Percentiles rank a stretch among this genome's conserved stretches.
These are phyloP conservation scores for Macroteleia sp. DNA, from an alignment of 2,888 invertebrate genomes.

Conservation along the genomic window DNA sequence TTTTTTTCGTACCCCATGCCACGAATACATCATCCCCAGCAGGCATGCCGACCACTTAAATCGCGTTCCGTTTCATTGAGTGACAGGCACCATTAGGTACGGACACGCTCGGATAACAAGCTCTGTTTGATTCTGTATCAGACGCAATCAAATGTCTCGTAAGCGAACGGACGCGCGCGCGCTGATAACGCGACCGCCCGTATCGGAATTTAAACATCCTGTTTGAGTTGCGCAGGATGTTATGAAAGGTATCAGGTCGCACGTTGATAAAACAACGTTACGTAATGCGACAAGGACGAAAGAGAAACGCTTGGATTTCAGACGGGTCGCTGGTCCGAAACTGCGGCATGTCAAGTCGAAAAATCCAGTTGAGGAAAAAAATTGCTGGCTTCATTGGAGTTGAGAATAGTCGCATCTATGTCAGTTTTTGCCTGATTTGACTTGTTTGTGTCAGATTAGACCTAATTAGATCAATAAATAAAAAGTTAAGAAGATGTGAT, in stretches of 20 bases:
- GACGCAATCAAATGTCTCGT: constrained; percentile 11
- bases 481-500: no score
- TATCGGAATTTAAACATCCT: constrained; percentile 43
- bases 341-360: no score
- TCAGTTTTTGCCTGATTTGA: no score
- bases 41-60: constrained; percentile 38
- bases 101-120: constrained; percentile 59
- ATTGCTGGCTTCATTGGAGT: no score
- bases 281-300: constrained; percentile 17
- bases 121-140: constrained; percentile 23
- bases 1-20: constrained; percentile 18
- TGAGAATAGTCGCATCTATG: no score
- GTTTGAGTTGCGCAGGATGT: constrained; percentile 14
- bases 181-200: constrained; percentile 18
- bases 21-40: constrained; percentile 44
- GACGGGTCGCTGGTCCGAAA: no score
- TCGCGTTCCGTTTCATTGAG: constrained; percentile 58
- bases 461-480: no score
- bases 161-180: not conserved
- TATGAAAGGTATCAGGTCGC: constrained; percentile 35
- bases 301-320: not conserved
- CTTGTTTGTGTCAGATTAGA: no score
- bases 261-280: constrained; percentile 7
- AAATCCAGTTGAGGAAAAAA: no score
- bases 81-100: constrained; percentile 65